A percentile compares a stretch with the other conserved stretches of the same genome.
phyloP scores from a whole-genome alignment of 2,797 vertebrate genomes.

The Rhodeus uyekii region DNA sequence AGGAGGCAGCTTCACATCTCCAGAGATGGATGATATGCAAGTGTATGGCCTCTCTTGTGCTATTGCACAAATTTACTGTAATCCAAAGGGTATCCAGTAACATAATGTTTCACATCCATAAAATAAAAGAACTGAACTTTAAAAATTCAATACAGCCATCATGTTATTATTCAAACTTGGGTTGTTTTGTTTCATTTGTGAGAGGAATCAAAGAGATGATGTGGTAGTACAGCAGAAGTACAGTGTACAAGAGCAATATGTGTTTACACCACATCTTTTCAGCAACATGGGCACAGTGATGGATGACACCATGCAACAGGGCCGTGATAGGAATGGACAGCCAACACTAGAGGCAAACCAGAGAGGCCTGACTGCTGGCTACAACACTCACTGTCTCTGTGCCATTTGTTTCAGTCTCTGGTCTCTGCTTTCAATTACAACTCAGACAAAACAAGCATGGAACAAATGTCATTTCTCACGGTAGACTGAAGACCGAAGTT shows the following conservation, averaged over 20 bases:
- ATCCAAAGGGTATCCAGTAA: slow-evolving; percentile 4
- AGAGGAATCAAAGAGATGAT: background rate
- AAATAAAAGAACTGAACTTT: slow-evolving; percentile 14
- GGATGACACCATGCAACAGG: slow-evolving; percentile 34
- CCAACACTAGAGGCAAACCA: slow-evolving; percentile 38
- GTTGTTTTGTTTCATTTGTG: slow-evolving; percentile 4
- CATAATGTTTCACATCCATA: background rate
- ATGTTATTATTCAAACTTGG: background rate
- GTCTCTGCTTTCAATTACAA: slow-evolving; percentile 55
- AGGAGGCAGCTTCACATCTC: background rate
- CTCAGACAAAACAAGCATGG: slow-evolving; percentile 58
- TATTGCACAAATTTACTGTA: slow-evolving; percentile 26
- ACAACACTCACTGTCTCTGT: slow-evolving; percentile 38
- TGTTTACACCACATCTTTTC: slow-evolving; percentile 26
- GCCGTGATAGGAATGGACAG: slow-evolving; percentile 49
- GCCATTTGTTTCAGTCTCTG: slow-evolving; percentile 35
- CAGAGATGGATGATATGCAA: slow-evolving; percentile 1
- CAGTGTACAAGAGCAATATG: slow-evolving; percentile 3
- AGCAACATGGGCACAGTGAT: slow-evolving; percentile 30
- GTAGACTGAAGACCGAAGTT: slow-evolving; percentile 27
- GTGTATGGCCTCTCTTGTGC: slow-evolving; percentile 5
- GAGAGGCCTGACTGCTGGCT: slow-evolving; percentile 33
- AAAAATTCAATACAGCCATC: background rate
- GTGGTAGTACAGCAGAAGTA: background rate
- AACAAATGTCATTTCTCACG: slow-evolving; percentile 57